These are phyloP conservation scores for Xestia sexstrigata DNA, from an alignment of 2,888 invertebrate species.

Conservation along the genomic window DNA sequence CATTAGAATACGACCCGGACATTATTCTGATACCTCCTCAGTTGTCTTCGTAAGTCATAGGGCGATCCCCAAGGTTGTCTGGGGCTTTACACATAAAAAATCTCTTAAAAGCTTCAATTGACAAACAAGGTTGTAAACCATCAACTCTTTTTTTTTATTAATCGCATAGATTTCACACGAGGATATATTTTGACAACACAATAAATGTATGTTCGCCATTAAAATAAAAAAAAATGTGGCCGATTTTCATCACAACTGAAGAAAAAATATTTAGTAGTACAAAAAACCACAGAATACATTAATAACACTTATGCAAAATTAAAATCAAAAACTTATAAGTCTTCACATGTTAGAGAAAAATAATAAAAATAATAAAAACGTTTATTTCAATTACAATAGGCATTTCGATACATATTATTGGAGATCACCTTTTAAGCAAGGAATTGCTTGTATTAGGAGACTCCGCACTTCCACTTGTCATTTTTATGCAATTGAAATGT, in stretches of 20 bases:
- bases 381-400: too few species aligned
- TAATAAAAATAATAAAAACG: too few species aligned
- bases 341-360: too few species aligned
- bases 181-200: constrained; percentile 3
- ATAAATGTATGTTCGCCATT: background rate
- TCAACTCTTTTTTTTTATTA: background rate
- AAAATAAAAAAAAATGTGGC: background rate
- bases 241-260: background rate
- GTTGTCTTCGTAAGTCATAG: constrained; percentile 28
- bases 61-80: constrained; percentile 30
- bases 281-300: background rate
- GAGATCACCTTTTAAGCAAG: too few species aligned
- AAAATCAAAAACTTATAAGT: too few species aligned
- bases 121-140: constrained; percentile 12
- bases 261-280: background rate
- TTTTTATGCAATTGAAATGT: too few species aligned
- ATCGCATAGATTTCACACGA: background rate
- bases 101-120: background rate
- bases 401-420: too few species aligned
- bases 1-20: constrained; percentile 36
- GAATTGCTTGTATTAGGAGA: too few species aligned
- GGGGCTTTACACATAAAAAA: background rate
- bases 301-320: too few species aligned
- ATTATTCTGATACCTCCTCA: constrained; percentile 19
- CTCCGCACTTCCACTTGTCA: too few species aligned